phyloP scores from a whole-genome alignment of 1,140 invertebrate species.

The Ceratosolen fusciceps region DNA sequence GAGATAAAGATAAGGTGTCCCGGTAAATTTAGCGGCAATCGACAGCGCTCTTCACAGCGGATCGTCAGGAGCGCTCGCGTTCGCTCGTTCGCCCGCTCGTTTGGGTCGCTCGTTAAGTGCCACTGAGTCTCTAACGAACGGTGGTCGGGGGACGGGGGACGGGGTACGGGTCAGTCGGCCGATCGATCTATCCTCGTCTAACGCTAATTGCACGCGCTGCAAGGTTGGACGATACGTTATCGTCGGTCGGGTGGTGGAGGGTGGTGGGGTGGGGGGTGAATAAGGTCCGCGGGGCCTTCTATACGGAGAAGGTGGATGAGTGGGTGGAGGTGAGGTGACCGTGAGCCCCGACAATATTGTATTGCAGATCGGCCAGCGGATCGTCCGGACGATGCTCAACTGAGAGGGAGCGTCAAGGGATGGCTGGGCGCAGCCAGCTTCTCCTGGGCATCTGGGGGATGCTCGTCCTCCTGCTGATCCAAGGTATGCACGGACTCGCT shows the following conservation, averaged over 20 bases:
- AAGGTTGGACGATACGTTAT: not conserved
- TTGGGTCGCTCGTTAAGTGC: not conserved
- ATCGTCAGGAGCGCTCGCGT: too few species aligned
- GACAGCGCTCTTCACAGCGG: not conserved
- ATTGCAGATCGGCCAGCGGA: conserved; percentile 14
- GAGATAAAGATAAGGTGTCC: not conserved
- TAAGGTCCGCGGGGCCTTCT: too few species aligned
- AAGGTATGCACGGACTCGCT: conserved; percentile 57
- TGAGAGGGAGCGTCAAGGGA: conserved; percentile 54
- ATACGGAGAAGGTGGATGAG: not conserved
- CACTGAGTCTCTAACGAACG: too few species aligned
- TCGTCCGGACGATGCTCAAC: conserved; percentile 21
- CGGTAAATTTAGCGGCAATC: too few species aligned
- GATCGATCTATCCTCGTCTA: not conserved
- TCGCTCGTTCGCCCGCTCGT: not conserved
- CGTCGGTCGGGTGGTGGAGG: too few species aligned
- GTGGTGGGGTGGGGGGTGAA: too few species aligned
- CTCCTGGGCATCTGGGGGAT: conserved; percentile 70
- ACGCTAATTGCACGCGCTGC: not conserved
- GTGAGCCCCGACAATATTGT: not conserved
- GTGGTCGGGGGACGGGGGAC: not conserved
- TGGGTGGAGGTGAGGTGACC: not conserved
- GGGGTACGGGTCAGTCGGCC: not conserved
- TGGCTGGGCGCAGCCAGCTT: conserved; percentile 68
- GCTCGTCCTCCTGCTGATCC: conserved; percentile 67